phyloP scores from a whole-genome alignment of 2,888 invertebrate genomes.

The Saturnia pavonia region DNA sequence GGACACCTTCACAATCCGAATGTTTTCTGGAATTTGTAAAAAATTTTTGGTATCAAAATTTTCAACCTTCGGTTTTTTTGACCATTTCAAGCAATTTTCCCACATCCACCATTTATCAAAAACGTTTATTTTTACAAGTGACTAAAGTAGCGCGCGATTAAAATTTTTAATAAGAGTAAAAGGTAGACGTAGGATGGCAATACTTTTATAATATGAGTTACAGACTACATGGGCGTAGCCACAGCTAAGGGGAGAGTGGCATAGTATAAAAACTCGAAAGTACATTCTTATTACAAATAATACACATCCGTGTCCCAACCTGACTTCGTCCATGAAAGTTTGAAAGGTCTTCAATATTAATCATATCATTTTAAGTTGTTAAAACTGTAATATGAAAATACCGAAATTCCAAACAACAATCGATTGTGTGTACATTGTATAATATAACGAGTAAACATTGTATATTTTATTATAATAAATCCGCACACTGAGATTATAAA shows the following conservation, averaged over 20 bases:
- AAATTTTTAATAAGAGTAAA: background rate
- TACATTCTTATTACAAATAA: no score
- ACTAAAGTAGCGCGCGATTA: conserved; percentile 16
- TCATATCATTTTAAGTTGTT: background rate
- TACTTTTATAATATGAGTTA: background rate
- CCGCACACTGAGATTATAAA: conserved; percentile 5
- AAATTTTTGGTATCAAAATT: background rate
- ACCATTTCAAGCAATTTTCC: background rate
- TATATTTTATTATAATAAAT: conserved; percentile 39
- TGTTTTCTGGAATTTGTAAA: conserved; percentile 39
- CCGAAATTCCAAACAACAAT: conserved; percentile 20
- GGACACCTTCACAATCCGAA: conserved; percentile 42
- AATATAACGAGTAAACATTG: conserved; percentile 62
- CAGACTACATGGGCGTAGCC: background rate
- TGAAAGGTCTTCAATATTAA: background rate
- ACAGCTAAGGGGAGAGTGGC: no score
- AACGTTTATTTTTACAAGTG: conserved; percentile 4
- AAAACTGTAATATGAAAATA: background rate
- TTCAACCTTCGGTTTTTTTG: background rate
- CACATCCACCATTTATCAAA: background rate
- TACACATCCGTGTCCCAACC: background rate
- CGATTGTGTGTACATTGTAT: conserved; percentile 16
- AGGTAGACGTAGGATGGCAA: background rate
- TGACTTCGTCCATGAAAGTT: background rate
- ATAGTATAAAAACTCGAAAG: no score